A percentile compares a stretch with the other conserved stretches of the same genome.
Conservation (phyloP, 2,113 vertebrate species). For the Pholis gunnellus region DNA sequence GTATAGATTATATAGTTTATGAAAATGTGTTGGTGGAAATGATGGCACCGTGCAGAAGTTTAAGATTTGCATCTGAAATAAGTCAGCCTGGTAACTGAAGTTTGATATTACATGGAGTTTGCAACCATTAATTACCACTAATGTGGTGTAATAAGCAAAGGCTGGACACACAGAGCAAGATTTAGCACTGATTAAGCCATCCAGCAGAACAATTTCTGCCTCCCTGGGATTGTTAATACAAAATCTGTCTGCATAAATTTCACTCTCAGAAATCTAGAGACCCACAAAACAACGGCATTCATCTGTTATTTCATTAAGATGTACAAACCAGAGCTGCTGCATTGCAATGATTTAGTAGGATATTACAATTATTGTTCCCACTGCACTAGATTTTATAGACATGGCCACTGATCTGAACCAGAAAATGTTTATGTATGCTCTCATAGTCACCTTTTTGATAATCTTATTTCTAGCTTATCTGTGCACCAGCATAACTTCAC, state of each 20-base stretch:
- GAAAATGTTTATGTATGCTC: not conserved
- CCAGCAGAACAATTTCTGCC: constrained; percentile 13
- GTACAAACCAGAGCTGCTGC: not conserved
- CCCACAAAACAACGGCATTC: not conserved
- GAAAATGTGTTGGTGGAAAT: constrained; percentile 11
- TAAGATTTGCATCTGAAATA: constrained; percentile 12
- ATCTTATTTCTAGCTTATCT: constrained; percentile 3
- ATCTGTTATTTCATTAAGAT: constrained; percentile 28
- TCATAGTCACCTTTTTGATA: constrained; percentile 5
- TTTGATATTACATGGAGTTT: constrained; percentile 40
- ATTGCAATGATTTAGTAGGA: constrained; percentile 5
- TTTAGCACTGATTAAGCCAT: constrained; percentile 29
- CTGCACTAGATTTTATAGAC: not conserved
- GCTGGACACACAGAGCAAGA: constrained; percentile 25
- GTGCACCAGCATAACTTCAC: not conserved
- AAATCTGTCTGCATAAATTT: constrained; percentile 12
- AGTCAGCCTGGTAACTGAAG: constrained; percentile 7
- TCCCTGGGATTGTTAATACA: not conserved
- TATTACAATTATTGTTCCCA: not conserved
- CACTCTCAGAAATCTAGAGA: constrained; percentile 10
- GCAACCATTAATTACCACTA: constrained; percentile 38
- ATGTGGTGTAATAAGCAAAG: constrained; percentile 41
- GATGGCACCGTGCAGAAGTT: not conserved
- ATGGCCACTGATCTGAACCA: constrained; percentile 8
- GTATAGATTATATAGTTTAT: constrained; percentile 12